Evolutionary conservation across 2,888 invertebrate species (phyloP), one percentile per base, ranked within the genome.

Genomic region (Ceramica pisi): DNA sequence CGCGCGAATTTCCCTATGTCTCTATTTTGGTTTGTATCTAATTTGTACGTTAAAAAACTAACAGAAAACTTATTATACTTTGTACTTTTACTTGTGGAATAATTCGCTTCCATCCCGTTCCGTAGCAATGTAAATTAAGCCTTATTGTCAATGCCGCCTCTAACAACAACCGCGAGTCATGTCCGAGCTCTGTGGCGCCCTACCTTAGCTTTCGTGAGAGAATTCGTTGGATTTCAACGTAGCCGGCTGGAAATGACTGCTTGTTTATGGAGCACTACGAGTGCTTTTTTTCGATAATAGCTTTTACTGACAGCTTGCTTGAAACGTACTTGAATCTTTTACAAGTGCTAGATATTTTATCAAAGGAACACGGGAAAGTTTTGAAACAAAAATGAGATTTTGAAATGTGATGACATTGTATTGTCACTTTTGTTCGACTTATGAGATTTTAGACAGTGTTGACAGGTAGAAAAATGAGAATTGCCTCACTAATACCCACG

Each of bases 191-290:
- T 57, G 14, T 57, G 38, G n/a, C 6, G 12, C 56, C 57, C 38
- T 16, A 23, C 72, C 31, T 78, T 72, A 50, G 21, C 71, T 71
- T 75, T 73, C 85, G 83, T 84, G 83, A 72, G 70, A 70, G 83
- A 84, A 84, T 85, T 84, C 56, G 67, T 67, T 48, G 76, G 74
- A 82, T 76, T 75, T 68, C 73, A 80, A 71, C 65, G 60, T 65
- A n/a, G 53, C 51, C 69, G 71, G 72, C 70, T 84, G 55, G 61
- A 75, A 83, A 84, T 76, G 65, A 79, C 82, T 73, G 84, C 68
- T 81, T 69, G 73, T 84, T 81, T 83, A 78, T 78, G 69, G 46
- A 75, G 69, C 48, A 48, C 55, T 62, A 55, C 31, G 41, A 61
- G 72, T 71, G 61, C n/a, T 68, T 80, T 82, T 82, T 81, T 82